Conservation (phyloP, 2,888 invertebrate species). For the Melipona bicolor region DNA sequence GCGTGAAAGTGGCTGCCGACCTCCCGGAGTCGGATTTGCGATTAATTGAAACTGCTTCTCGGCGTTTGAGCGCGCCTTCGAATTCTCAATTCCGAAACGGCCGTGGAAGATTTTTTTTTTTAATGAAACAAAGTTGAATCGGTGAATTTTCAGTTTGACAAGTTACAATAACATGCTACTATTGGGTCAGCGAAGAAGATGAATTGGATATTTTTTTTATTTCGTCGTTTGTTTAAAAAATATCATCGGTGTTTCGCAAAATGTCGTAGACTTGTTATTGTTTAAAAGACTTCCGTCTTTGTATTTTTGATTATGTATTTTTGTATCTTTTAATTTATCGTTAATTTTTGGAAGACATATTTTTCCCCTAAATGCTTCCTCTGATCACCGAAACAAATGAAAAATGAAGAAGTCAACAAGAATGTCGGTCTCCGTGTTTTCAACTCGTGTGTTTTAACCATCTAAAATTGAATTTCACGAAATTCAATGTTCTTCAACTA, state of each 20-base stretch:
- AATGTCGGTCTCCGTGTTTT: no score
- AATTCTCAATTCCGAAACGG: not conserved
- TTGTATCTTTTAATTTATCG: no score
- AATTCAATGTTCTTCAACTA: no score
- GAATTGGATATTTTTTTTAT: not conserved
- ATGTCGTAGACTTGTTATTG: not conserved
- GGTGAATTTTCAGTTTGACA: not conserved
- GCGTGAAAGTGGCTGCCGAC: not conserved
- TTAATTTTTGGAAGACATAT: no score
- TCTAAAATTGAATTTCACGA: no score
- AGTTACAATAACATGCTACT: not conserved
- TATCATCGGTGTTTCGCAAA: not conserved
- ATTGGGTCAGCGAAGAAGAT: not conserved
- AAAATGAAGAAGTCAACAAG: not conserved
- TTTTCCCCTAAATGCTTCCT: not conserved
- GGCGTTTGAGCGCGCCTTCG: no score
- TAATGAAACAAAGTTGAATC: not conserved
- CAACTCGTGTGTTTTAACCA: no score
- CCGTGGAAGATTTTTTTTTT: not conserved
- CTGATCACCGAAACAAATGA: not conserved
- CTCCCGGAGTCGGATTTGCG: not conserved
- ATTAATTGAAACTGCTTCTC: conserved; percentile 24
- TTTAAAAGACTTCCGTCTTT: not conserved
- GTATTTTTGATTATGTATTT: no score
- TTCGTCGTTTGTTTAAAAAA: not conserved